Evolutionary conservation across 53 echinoderm and acorn worm genomes (phyloP), one percentile per base, ranked within the genome.

Genomic region (Hippasteria phrygiana): DNA sequence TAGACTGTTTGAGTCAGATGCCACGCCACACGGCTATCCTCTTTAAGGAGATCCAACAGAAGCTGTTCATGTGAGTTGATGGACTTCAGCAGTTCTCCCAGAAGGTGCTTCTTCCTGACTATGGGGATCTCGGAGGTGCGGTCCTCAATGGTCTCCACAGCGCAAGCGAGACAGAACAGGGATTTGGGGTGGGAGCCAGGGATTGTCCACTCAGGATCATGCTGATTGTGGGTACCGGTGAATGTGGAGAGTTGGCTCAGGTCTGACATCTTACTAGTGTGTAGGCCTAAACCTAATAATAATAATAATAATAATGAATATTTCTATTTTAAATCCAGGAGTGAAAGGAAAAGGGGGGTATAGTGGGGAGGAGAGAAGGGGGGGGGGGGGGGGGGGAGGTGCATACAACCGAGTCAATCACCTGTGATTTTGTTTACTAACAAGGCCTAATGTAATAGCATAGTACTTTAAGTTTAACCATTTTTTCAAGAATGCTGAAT

Each of bases 21-120:
- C 87, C 91, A 91, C 26, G 95, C 86, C 3, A 96, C 91, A 34
- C 77, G 91, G 29, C 82, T 88, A 41, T 95, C 90, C 28, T 87
- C 83, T 13, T 62, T 27, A 17, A 96, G 84, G 29, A 93, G 45
- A 17, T 95, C 91, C 82, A 83, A 83, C 36, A 96, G 88, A 42
- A 71, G 36, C 26, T 73, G 39, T 32, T 80, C 79, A 40, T 78
- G 62, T 66, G 77, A 55, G 67, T 62, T 87, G 42, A 96, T 56
- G 56, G 90, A 62, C 37, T 87, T 78, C 24, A 90, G 62, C 50
- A 96, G 46, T 88, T 93, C 96, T 55, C 90, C 87, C 12, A 96
- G 90, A 4, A 95, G 73, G 86, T 92, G 90, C 88, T 91, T 95
- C 87, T 97, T 94, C 90, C 75, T 95, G 42, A 95, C 70, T 14